Percentiles rank a stretch among this genome's conserved stretches.
phyloP scores from a whole-genome alignment of 1,140 invertebrate genomes.

The Capitella teleta region DNA sequence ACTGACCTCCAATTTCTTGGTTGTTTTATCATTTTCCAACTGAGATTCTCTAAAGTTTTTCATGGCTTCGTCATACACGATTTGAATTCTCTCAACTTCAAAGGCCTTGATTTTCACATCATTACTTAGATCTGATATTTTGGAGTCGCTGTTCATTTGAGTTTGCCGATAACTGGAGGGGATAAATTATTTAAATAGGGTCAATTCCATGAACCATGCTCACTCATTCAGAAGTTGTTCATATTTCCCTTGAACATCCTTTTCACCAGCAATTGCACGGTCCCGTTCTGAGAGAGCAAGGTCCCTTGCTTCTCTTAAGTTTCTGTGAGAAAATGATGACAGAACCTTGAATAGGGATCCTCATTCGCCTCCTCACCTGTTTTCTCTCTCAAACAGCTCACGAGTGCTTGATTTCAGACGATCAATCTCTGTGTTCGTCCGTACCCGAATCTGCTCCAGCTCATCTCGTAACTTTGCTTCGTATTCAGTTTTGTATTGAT shows the following conservation, averaged over 20 bases:
- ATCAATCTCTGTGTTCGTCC: conserved; percentile 40
- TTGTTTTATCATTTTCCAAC: conserved; percentile 39
- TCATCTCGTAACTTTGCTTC: conserved; percentile 39
- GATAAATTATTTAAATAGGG: too few species aligned
- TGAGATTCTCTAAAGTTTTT: conserved; percentile 32
- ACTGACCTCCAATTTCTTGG: conserved; percentile 37
- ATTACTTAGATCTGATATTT: conserved; percentile 29
- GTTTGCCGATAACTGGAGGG: conserved; percentile 28
- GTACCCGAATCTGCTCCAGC: conserved; percentile 30
- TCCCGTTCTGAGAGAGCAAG: conserved; percentile 36
- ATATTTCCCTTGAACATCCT: conserved; percentile 32
- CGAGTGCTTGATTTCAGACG: conserved; percentile 31
- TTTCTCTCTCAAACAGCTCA: conserved; percentile 42
- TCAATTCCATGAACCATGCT: too few species aligned
- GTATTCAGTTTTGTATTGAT: conserved; percentile 42
- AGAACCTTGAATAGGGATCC: not conserved
- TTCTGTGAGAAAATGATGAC: conserved; percentile 17
- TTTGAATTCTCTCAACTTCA: conserved; percentile 33
- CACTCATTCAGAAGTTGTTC: conserved; percentile 37
- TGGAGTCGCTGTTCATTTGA: conserved; percentile 29
- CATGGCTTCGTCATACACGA: conserved; percentile 37
- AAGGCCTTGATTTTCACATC: conserved; percentile 40
- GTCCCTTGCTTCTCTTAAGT: conserved; percentile 38
- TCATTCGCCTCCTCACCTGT: conserved; percentile 21
- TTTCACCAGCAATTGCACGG: conserved; percentile 19